Evolutionary conservation across 2,888 invertebrate genomes (phyloP).

Genomic region (Eumacrocentrus americanus): DNA sequence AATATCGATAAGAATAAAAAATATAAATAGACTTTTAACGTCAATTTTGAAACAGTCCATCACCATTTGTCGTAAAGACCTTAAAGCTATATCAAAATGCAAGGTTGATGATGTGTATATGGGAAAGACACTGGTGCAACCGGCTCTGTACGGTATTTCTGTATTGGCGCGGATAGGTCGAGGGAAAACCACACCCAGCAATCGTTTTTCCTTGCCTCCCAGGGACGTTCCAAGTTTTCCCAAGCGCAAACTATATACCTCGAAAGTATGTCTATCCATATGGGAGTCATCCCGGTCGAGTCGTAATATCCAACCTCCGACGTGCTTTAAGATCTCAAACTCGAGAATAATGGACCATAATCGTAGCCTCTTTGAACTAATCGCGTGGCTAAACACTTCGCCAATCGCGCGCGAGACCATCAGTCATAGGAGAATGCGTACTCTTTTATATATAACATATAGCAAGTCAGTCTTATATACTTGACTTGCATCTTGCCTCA

Average conservation of each 20-base stretch:
- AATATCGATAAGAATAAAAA: not conserved
- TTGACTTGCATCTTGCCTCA: too few species aligned
- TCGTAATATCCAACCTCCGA: slow-evolving; percentile 2
- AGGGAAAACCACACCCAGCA: slow-evolving; percentile 30
- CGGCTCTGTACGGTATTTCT: slow-evolving; percentile 4
- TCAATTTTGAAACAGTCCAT: not conserved
- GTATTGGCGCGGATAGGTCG: not conserved
- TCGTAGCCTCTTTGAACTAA: slow-evolving; percentile 3
- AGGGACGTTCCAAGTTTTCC: slow-evolving; percentile 29
- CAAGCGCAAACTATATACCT: slow-evolving; percentile 12
- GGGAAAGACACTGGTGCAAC: not conserved
- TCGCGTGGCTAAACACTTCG: slow-evolving; percentile 9
- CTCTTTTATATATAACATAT: too few species aligned
- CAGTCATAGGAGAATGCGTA: too few species aligned
- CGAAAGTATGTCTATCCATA: not conserved
- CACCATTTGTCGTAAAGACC: not conserved
- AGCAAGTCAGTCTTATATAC: too few species aligned
- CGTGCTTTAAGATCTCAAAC: slow-evolving; percentile 7
- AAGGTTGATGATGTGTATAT: not conserved
- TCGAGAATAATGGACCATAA: slow-evolving; percentile 14
- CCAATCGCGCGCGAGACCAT: not conserved
- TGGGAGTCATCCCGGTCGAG: not conserved
- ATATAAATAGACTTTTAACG: not conserved
- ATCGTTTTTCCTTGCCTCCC: slow-evolving; percentile 26
- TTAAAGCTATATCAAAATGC: not conserved